Evolutionary conservation across 2,888 invertebrate species (phyloP).

Genomic region (Nycteola revayana): DNA sequence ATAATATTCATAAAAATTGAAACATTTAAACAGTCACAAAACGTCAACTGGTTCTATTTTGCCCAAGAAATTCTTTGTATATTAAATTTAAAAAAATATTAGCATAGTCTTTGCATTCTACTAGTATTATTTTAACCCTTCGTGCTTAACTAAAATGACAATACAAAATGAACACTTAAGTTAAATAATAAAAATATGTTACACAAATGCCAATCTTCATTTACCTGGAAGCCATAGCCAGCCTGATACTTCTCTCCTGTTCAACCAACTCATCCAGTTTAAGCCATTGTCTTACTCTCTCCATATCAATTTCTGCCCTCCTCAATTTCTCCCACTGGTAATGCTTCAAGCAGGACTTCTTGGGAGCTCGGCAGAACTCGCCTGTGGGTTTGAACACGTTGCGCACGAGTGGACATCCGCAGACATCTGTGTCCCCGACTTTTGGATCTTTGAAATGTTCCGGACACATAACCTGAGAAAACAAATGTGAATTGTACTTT

Average conservation of each 20-base stretch:
- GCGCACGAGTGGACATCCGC: conserved; percentile 94
- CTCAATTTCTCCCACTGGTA: conserved; percentile 98
- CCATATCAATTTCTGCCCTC: conserved; percentile 97
- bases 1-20: too few species aligned
- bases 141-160: too few species aligned
- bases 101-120: too few species aligned
- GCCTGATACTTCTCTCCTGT: conserved; percentile 93
- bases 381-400: conserved; percentile 93
- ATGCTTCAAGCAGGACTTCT: conserved; percentile 95
- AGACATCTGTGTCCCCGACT: conserved; percentile 93
- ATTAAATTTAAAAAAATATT: too few species aligned
- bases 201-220: conserved; percentile 4
- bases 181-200: too few species aligned
- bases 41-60: too few species aligned
- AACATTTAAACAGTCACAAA: too few species aligned
- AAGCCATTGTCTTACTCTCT: conserved; percentile 95
- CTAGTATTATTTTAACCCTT: too few species aligned
- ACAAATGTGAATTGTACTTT: too few species aligned
- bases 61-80: too few species aligned
- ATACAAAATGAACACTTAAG: too few species aligned
- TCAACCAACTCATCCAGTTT: conserved; percentile 96
- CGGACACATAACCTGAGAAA: conserved; percentile 90
- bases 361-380: conserved; percentile 92
- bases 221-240: conserved; percentile 82
- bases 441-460: conserved; percentile 98